Evolutionary conservation across 1,140 invertebrate genomes (phyloP), one percentile per base, ranked within the genome.

Genomic region (Drosophila gunungcola): DNA sequence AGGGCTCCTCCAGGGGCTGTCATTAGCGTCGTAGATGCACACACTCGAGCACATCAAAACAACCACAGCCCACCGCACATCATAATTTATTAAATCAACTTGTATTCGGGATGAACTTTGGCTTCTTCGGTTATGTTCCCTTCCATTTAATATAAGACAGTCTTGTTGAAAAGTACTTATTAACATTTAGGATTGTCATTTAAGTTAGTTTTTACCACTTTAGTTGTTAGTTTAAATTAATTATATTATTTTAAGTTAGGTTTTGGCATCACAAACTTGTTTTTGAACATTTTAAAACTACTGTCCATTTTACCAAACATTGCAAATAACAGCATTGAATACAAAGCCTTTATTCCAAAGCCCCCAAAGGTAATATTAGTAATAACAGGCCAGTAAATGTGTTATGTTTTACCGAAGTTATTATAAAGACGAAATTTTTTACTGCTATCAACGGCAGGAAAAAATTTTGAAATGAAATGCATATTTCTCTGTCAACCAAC

Each of bases 41-140:
- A 29, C n/a, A 41, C 43, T 43, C 51, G 27, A 34, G 25, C 46
- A 61, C 32, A 16, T 13, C 62, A 11, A 38, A 38, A 43, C n/a
- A 32, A 4, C 27, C 45, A 72, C 42, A 55, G 32, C 34, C 42
- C 25, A 3, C 69, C 36, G 11, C n/a, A 62, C 49, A 77, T 70
- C 78, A 80, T 75, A 80, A 80, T 75, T 80, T 74, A 60, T 65
- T 34, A 51, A 67, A 42, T 67, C 27, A 67, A 67, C 61, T 67
- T 51, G 12, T 32, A 25, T n/a, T 34, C 32, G 12, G 12, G 27
- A 11, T 21, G 4, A 42, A 27, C 27, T 25, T 41, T 11, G 34
- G 34, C 25, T 12, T 4, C 13, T 36, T 29, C 25, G 10, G 16
- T 13, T 25, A 1, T 10, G 41, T 45, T 5, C 11, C 9, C 21